Evolutionary conservation across 2,113 vertebrate species (phyloP).

Genomic region (Silurus meridionalis): DNA sequence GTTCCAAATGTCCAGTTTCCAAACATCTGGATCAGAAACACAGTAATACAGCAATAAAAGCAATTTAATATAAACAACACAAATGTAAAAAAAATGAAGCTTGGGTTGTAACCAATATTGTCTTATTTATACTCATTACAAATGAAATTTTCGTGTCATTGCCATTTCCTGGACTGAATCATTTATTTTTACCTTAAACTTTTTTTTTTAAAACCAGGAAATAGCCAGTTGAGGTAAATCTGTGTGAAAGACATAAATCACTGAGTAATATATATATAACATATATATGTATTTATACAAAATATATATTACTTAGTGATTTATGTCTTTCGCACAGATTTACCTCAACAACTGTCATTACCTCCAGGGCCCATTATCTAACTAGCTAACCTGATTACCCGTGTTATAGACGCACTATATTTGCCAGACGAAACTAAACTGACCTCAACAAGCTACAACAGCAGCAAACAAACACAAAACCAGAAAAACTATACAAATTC

Average conservation of each 20-base stretch:
- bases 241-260: not conserved
- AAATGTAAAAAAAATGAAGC: not conserved
- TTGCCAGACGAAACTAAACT: not conserved
- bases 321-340: not conserved
- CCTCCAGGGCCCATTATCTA: not conserved
- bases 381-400: no score
- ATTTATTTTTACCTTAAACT: not conserved
- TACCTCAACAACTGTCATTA: not conserved
- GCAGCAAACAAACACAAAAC: not conserved
- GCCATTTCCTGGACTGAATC: not conserved
- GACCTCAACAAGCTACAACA: not conserved
- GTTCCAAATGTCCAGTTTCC: constrained; percentile 98
- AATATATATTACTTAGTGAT: not conserved
- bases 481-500: not conserved
- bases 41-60: constrained; percentile 45
- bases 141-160: not conserved
- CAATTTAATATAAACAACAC: constrained; percentile 36
- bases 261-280: not conserved
- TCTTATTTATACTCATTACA: not conserved
- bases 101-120: not conserved
- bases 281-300: no score
- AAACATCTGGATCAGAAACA: constrained; percentile 80
- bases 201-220: not conserved
- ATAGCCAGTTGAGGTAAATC: not conserved
- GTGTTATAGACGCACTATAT: not conserved